Conservation (phyloP, 2,113 vertebrate species). For the Phrynocephalus versicolor region DNA sequence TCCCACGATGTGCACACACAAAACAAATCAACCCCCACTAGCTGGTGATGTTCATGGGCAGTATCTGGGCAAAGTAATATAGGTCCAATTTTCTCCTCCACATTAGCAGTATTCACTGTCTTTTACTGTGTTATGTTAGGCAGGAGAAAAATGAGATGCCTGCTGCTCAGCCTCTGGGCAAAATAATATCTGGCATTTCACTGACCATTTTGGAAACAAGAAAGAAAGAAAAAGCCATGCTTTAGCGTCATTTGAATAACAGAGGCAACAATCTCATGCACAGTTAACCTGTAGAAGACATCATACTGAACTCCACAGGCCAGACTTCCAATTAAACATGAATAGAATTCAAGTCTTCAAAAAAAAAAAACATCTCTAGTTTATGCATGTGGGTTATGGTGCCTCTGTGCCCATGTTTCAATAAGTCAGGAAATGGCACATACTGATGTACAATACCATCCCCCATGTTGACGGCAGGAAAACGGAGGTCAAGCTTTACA, state of each 20-base stretch:
- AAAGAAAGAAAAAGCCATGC: background rate
- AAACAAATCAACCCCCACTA: background rate
- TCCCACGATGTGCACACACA: background rate
- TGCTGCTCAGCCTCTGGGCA: slow-evolving; percentile 1
- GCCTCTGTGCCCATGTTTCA: too few species aligned
- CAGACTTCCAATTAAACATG: too few species aligned
- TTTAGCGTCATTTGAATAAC: background rate
- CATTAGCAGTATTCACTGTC: background rate
- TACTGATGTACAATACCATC: too few species aligned
- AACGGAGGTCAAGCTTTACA: too few species aligned
- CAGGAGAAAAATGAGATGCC: background rate
- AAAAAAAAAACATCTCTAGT: too few species aligned
- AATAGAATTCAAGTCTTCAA: too few species aligned
- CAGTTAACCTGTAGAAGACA: background rate
- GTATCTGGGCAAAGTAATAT: background rate
- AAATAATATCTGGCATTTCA: slow-evolving; percentile 3
- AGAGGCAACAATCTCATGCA: background rate
- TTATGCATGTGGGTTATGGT: too few species aligned
- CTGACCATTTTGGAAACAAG: background rate
- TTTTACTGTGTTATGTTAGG: background rate
- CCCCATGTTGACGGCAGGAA: too few species aligned
- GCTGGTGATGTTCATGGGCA: background rate
- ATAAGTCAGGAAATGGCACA: too few species aligned
- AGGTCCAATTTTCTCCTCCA: background rate
- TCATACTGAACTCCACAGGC: background rate